Evolutionary conservation across 35 echinoderm and acorn worm species (phyloP).

Genomic region (Apostichopus californicus): DNA sequence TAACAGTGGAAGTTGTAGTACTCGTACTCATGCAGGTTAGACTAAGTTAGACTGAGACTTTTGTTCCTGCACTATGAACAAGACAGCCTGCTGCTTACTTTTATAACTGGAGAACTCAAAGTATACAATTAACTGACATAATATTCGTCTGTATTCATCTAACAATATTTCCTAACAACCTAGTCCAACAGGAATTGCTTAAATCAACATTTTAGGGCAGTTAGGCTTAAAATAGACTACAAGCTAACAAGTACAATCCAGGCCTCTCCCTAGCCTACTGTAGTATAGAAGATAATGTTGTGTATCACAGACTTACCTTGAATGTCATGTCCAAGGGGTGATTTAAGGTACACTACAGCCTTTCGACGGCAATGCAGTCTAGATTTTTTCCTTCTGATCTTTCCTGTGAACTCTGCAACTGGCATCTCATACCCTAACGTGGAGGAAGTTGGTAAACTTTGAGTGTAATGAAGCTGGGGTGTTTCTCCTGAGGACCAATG

Average conservation of each 20-base stretch:
- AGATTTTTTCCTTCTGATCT: constrained; percentile 55
- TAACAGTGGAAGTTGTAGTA: too few species aligned
- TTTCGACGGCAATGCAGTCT: constrained; percentile 46
- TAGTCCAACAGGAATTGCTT: background rate
- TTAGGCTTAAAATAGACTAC: background rate
- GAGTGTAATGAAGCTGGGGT: constrained; percentile 18
- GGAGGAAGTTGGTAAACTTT: constrained; percentile 12
- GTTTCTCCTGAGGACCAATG: constrained; percentile 8
- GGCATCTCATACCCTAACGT: constrained; percentile 28
- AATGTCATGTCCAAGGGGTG: constrained; percentile 57
- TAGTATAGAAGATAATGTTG: too few species aligned
- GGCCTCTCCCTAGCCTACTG: background rate
- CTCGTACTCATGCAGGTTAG: too few species aligned
- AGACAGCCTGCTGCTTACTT: too few species aligned
- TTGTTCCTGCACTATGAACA: too few species aligned
- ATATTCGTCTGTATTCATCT: background rate
- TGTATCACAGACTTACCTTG: constrained; percentile 15
- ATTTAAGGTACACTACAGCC: constrained; percentile 42
- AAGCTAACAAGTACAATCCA: background rate
- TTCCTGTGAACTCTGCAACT: constrained; percentile 52
- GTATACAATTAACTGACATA: background rate
- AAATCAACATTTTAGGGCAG: background rate
- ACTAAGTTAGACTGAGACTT: too few species aligned
- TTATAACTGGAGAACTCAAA: background rate
- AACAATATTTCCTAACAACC: background rate